A percentile compares a stretch with the other conserved stretches of the same genome.
Conservation (phyloP, 2,888 invertebrate species). For the Clistopyga incitator region DNA sequence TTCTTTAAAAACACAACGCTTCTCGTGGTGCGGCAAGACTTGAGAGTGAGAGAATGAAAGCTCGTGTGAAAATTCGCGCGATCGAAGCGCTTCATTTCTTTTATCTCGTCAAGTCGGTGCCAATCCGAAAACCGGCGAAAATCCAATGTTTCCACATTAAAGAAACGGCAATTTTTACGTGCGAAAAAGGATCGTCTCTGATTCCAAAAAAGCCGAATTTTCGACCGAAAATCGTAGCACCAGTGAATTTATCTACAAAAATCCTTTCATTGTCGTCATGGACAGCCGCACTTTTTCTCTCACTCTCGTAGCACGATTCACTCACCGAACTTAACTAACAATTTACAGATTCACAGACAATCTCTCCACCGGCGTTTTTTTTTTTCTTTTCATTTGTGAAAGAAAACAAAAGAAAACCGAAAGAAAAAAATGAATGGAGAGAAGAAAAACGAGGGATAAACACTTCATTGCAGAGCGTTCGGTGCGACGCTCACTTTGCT, state of each 20-base stretch:
- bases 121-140: background rate
- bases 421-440: slow-evolving; percentile 7
- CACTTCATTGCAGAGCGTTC: slow-evolving; percentile 75
- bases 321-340: slow-evolving; percentile 46
- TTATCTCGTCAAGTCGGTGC: slow-evolving; percentile 7
- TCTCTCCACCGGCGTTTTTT: slow-evolving; percentile 21
- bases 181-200: background rate
- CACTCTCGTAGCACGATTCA: slow-evolving; percentile 7
- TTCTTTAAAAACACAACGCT: background rate
- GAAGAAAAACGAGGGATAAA: slow-evolving; percentile 28
- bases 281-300: slow-evolving; percentile 36
- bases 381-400: slow-evolving; percentile 15
- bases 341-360: slow-evolving; percentile 55
- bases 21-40: slow-evolving; percentile 55
- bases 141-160: background rate
- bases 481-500: slow-evolving; percentile 81
- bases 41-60: slow-evolving; percentile 45
- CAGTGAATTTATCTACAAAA: slow-evolving; percentile 23
- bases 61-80: slow-evolving; percentile 21
- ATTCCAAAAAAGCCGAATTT: background rate
- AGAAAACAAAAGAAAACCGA: background rate
- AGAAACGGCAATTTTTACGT: background rate
- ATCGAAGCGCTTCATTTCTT: background rate
- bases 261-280: slow-evolving; percentile 58
- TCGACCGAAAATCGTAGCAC: background rate